phyloP scores from a whole-genome alignment of 2,113 vertebrate species.

The Anarrhichthys ocellatus region DNA sequence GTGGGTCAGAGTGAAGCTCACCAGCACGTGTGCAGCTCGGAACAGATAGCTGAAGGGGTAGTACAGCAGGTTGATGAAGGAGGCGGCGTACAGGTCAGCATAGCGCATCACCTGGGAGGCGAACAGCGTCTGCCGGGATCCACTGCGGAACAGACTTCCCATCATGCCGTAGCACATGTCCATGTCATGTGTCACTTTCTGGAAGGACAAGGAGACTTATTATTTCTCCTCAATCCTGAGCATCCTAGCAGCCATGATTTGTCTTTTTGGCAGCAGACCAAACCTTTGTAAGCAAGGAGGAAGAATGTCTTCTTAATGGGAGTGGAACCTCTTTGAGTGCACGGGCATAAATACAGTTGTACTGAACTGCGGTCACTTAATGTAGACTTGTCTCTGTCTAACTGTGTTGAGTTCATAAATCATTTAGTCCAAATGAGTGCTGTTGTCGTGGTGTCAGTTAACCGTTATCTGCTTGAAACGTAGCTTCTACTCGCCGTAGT shows the following conservation, averaged over 20 bases:
- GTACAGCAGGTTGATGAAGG: constrained; percentile 97
- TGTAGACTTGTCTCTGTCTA: background rate
- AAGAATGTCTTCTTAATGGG: too few species aligned
- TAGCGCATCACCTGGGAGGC: constrained; percentile 98
- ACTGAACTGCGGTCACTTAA: too few species aligned
- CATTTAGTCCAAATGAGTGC: background rate
- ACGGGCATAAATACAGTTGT: too few species aligned
- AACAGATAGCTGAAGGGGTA: constrained; percentile 98
- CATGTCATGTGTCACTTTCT: constrained; percentile 99
- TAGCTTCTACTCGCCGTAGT: too few species aligned
- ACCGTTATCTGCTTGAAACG: background rate
- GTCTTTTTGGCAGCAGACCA: background rate
- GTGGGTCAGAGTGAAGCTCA: constrained; percentile 70
- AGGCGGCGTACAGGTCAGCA: constrained; percentile 94
- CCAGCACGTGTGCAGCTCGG: constrained; percentile 93
- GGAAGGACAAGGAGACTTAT: background rate
- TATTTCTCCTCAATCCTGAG: background rate
- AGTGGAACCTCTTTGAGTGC: background rate
- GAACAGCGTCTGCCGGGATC: constrained; percentile 94
- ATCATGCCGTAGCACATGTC: constrained; percentile 99
- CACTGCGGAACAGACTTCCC: constrained; percentile 95
- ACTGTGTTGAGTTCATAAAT: background rate
- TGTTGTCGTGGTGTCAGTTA: background rate
- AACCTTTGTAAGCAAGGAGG: constrained; percentile 82
- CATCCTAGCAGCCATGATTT: background rate